These are phyloP conservation scores for Leptobrachium ailaonicum DNA, from an alignment of 2,113 vertebrate genomes.

Conservation along the genomic window DNA sequence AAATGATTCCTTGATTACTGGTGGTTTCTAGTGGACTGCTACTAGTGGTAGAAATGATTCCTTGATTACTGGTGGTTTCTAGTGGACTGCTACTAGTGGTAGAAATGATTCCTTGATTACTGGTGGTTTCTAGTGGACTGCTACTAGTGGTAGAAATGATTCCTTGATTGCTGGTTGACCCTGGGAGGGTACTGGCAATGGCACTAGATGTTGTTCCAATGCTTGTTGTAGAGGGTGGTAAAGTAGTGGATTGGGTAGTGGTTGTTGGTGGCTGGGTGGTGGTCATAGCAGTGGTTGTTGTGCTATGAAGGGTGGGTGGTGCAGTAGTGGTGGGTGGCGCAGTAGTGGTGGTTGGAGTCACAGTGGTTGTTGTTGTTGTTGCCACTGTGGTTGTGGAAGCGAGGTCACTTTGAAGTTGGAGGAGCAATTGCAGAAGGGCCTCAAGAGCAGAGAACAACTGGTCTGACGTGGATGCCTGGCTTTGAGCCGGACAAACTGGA, in stretches of 20 bases:
- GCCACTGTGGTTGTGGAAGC: background rate
- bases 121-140: too few relatives aligned
- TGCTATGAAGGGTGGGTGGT: background rate
- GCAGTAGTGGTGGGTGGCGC: background rate
- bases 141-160: too few relatives aligned
- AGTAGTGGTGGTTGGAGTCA: too few relatives aligned
- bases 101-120: too few relatives aligned
- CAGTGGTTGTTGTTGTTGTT: too few relatives aligned
- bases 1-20: background rate
- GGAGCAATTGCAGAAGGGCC: background rate
- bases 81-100: too few relatives aligned
- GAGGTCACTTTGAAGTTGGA: background rate
- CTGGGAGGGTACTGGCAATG: background rate
- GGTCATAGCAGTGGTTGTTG: background rate
- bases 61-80: too few relatives aligned
- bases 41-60: background rate
- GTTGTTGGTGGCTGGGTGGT: background rate
- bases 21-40: background rate
- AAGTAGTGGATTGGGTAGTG: background rate
- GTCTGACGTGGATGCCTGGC: background rate
- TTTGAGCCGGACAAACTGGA: background rate
- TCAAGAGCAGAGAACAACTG: background rate
- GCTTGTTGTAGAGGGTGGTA: too few relatives aligned
- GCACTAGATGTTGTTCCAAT: too few relatives aligned
- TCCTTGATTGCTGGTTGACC: background rate